Evolutionary conservation across 2,888 invertebrate genomes (phyloP).

Genomic region (Punctoribates punctum): DNA sequence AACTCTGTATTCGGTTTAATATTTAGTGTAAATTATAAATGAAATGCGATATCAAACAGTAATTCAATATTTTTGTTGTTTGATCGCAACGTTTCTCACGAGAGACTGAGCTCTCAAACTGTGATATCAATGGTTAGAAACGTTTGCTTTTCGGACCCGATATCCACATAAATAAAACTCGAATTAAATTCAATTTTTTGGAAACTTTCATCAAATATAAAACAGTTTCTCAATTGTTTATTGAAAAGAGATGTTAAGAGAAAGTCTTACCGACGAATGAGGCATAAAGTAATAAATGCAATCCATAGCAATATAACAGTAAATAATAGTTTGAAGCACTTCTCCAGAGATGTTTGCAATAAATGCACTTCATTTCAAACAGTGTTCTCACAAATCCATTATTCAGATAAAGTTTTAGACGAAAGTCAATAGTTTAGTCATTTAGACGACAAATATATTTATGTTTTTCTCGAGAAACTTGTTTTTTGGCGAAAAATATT

Average conservation of each 20-base stretch:
- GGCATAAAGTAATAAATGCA: background rate
- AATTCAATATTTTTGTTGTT: no score
- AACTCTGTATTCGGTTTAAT: no score
- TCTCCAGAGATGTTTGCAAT: conserved; percentile 13
- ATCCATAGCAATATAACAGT: conserved; percentile 1
- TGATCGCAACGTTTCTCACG: background rate
- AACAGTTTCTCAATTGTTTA: background rate
- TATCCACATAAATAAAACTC: no score
- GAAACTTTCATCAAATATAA: background rate
- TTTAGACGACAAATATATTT: no score
- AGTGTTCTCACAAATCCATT: background rate
- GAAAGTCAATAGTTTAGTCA: no score
- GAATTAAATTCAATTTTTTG: background rate
- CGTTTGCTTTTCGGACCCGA: no score
- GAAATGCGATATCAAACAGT: no score
- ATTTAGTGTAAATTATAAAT: no score
- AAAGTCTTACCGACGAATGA: conserved; percentile 7
- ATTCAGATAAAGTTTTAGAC: background rate
- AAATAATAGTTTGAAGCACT: conserved; percentile 9
- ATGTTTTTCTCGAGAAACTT: no score
- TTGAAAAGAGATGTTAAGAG: background rate
- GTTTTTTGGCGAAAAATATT: no score
- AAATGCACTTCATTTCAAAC: conserved; percentile 19
- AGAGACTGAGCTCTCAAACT: background rate
- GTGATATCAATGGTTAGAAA: no score